A percentile compares a stretch with the other conserved stretches of the same genome.
Evolutionary conservation across 2,888 invertebrate species (phyloP).

Genomic region (Acleris emargana): DNA sequence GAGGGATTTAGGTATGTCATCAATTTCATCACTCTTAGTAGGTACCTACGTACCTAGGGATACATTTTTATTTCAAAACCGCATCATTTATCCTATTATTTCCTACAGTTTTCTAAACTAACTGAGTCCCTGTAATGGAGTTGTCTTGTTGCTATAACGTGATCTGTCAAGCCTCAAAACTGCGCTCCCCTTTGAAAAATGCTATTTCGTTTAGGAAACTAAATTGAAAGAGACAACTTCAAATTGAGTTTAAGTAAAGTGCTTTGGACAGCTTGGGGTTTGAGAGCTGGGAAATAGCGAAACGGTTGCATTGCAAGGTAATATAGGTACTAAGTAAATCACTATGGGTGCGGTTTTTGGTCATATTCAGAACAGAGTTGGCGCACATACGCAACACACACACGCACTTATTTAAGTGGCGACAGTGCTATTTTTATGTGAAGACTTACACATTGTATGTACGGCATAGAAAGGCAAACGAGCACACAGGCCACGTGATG

Average conservation of each 20-base stretch:
- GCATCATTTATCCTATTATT: conserved; percentile 24
- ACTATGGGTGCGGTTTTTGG: no score
- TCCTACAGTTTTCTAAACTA: conserved; percentile 20
- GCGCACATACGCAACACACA: no score
- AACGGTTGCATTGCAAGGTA: no score
- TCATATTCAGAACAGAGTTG: no score
- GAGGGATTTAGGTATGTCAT: no score
- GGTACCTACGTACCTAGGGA: background rate
- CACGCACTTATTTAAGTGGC: no score
- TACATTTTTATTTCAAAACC: conserved; percentile 16
- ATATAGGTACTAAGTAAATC: no score
- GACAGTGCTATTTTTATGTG: no score
- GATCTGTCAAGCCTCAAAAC: conserved; percentile 56
- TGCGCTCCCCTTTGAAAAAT: conserved; percentile 52
- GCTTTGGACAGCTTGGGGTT: conserved; percentile 15
- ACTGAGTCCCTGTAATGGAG: conserved; percentile 53
- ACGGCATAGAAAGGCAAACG: no score
- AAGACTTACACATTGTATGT: no score
- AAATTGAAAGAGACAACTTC: conserved; percentile 51
- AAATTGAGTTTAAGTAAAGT: conserved; percentile 38
- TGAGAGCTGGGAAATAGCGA: background rate
- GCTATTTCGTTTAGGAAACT: conserved; percentile 53
- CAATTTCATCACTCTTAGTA: background rate
- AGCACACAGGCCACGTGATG: no score
- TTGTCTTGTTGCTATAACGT: conserved; percentile 59